These are phyloP conservation scores for Rhodophaea formosa DNA, from an alignment of 2,888 invertebrate species.

Conservation along the genomic window DNA sequence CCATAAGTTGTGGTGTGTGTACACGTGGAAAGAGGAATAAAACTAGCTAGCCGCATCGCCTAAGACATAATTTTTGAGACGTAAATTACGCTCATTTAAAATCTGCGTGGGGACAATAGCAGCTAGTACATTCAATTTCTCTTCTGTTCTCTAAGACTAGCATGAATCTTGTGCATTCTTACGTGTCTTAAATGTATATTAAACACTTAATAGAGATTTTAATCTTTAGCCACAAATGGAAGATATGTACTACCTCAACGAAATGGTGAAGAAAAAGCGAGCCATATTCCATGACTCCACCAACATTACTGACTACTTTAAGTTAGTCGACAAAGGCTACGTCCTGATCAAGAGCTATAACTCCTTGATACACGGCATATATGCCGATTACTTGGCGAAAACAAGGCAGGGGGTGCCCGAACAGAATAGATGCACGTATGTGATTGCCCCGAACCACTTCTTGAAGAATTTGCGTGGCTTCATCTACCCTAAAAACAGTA, in stretches of 20 bases:
- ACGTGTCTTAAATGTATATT: no score
- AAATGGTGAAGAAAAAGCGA: slow-evolving; percentile 63
- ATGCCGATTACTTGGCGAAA: slow-evolving; percentile 85
- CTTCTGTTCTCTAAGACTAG: no score
- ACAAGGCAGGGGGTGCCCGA: slow-evolving; percentile 80
- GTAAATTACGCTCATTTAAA: no score
- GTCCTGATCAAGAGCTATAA: slow-evolving; percentile 84
- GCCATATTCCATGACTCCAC: slow-evolving; percentile 59
- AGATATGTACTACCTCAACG: slow-evolving; percentile 61
- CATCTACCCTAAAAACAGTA: slow-evolving; percentile 79
- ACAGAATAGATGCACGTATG: slow-evolving; percentile 86
- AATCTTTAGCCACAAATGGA: slow-evolving; percentile 54
- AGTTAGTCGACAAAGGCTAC: slow-evolving; percentile 55
- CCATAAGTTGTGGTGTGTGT: no score
- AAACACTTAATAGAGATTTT: background rate
- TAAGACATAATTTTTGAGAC: no score
- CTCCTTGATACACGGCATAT: slow-evolving; percentile 84
- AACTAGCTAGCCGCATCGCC: no score
- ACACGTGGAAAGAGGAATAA: no score
- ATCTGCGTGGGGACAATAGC: no score
- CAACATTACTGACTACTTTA: slow-evolving; percentile 48
- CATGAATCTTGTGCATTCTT: no score
- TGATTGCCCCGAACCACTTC: slow-evolving; percentile 86
- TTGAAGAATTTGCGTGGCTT: slow-evolving; percentile 86
- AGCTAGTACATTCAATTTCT: no score